phyloP scores from a whole-genome alignment of 37 sponge, comb jelly and placozoan genomes.

The Amphimedon queenslandica region DNA sequence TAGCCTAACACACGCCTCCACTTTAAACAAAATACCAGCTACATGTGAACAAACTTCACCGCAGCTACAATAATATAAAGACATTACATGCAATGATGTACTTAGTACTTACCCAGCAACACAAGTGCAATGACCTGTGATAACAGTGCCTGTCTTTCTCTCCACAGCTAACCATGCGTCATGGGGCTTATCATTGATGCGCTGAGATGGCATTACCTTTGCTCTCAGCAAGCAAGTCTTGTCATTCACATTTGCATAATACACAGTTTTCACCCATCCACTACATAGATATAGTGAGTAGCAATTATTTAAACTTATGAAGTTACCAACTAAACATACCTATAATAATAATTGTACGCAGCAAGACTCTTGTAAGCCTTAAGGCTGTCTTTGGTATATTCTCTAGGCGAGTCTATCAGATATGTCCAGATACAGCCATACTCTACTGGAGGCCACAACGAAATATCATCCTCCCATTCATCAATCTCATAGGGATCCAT shows the following conservation, averaged over 20 bases:
- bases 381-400: slow-evolving; percentile 11
- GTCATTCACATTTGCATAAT: not conserved
- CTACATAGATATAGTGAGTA: too few relatives aligned
- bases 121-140: slow-evolving; percentile 23
- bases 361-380: slow-evolving; percentile 26
- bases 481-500: slow-evolving; percentile 23
- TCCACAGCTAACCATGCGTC: slow-evolving; percentile 12
- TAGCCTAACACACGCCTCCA: slow-evolving; percentile 10
- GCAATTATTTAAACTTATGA: not conserved
- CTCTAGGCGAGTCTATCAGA: slow-evolving; percentile 12
- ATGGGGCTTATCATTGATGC: slow-evolving; percentile 9
- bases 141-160: not conserved
- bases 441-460: slow-evolving; percentile 8
- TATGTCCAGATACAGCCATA: not conserved
- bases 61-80: not conserved
- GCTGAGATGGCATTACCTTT: slow-evolving; percentile 17
- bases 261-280: slow-evolving; percentile 5
- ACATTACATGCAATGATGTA: not conserved
- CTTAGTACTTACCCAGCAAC: slow-evolving; percentile 12
- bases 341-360: slow-evolving; percentile 18
- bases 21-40: slow-evolving; percentile 21
- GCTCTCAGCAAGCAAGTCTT: slow-evolving; percentile 5
- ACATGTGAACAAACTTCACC: slow-evolving; percentile 34
- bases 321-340: slow-evolving; percentile 7
- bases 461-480: slow-evolving; percentile 15